Percentiles rank a stretch among this genome's conserved stretches.
Evolutionary conservation across 2,113 vertebrate genomes (phyloP).

Genomic region (Solenodon paradoxus): DNA sequence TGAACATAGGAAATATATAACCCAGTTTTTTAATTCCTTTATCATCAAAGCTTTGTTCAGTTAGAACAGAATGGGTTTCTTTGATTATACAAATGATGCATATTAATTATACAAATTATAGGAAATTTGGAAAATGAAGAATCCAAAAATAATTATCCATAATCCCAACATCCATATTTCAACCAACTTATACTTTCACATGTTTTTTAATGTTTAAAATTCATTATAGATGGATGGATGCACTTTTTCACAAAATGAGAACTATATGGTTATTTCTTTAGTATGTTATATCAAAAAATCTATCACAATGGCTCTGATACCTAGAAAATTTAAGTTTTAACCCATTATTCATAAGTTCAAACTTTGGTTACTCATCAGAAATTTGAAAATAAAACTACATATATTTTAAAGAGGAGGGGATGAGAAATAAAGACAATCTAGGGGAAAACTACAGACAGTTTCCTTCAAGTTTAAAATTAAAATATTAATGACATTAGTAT

Average conservation of each 20-base stretch:
- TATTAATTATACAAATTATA: slow-evolving; percentile 21
- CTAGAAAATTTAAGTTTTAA: not conserved
- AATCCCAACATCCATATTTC: not conserved
- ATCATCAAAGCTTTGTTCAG: not conserved
- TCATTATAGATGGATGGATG: not conserved
- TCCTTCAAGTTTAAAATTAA: slow-evolving; percentile 14
- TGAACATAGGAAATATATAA: not conserved
- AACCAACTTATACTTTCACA: not conserved
- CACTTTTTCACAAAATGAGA: not conserved
- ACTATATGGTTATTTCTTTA: not conserved
- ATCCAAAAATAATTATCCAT: not conserved
- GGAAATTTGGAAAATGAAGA: not conserved
- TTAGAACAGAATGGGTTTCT: not conserved
- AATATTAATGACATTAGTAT: slow-evolving; percentile 6
- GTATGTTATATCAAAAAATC: not conserved
- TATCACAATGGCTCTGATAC: not conserved
- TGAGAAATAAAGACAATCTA: not conserved
- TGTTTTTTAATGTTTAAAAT: not conserved
- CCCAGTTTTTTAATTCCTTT: not conserved
- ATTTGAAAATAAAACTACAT: not conserved
- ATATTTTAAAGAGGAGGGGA: not conserved
- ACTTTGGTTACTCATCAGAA: not conserved
- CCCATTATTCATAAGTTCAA: not conserved
- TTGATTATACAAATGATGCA: not conserved
- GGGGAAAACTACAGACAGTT: not conserved